phyloP scores from a whole-genome alignment of 2,797 vertebrate species.

The Vireo griseus region DNA sequence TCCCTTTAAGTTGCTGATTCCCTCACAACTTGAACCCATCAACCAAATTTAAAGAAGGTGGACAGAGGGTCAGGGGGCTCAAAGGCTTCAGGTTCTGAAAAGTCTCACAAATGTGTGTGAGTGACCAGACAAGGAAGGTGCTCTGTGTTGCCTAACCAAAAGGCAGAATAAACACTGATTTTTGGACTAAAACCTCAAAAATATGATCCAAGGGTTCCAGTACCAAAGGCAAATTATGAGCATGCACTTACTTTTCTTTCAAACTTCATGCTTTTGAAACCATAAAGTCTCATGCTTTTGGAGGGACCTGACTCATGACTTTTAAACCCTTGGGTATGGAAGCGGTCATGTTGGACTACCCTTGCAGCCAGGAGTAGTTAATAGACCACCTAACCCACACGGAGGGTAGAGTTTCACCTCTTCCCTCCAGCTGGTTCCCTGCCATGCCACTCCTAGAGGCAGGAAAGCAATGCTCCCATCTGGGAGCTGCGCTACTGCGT shows the following conservation, averaged over 20 bases:
- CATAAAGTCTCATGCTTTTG: not conserved
- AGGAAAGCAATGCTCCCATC: not conserved
- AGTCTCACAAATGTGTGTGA: not conserved
- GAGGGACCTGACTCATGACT: not conserved
- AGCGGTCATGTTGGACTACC: not conserved
- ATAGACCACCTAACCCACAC: rapidly evolving
- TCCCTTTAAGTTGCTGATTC: not conserved
- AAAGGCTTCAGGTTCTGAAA: not conserved
- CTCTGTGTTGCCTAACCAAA: not conserved
- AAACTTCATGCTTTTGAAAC: not conserved
- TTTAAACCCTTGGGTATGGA: not conserved
- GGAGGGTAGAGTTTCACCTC: rapidly evolving
- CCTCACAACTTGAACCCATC: not conserved
- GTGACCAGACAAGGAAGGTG: not conserved
- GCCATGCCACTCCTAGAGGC: not conserved
- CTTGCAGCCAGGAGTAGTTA: not conserved
- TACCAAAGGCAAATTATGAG: not conserved
- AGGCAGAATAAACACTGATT: not conserved
- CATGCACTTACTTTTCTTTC: not conserved
- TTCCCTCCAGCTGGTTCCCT: not conserved
- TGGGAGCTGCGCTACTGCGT: not conserved
- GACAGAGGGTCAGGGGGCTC: not conserved
- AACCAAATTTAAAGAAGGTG: not conserved
- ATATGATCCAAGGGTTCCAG: not conserved
- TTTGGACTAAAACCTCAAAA: not conserved